Base-by-base conservation (phyloP, 2,888 invertebrate species). In the Eurytoma californica region DNA sequence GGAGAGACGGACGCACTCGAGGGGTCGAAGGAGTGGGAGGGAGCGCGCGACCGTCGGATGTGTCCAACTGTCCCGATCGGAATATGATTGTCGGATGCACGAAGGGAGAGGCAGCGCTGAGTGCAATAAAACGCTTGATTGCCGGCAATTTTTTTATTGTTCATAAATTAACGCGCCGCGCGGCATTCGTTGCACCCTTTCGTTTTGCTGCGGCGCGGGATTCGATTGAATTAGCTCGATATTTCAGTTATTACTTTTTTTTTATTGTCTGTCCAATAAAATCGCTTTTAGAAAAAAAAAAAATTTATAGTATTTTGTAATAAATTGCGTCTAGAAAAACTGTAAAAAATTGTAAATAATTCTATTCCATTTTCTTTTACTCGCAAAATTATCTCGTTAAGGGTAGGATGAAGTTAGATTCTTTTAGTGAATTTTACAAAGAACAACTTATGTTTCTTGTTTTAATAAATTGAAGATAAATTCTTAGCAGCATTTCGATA, bases 1-100 rank as follows among this genome's bases (percentile, higher is more conserved):
- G 79, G 53, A 53, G 30, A 69, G 68, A 63, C 60, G 55, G 47
- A 20, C 61, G 24, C 24, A 69, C 13, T 57, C 20, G 73, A 68
- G 63, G 39, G n/a, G 49, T 9, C 16, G 28, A n/a, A 16, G 39
- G 63, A 63, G 63, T 39, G 18, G 47, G 63, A 63, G 63, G 24
- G 18, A 20, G 61, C 4, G 5, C 18, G 30, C 14, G 13, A 55
- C 30, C 61, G 51, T 70, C 67, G 18, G 72, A 72, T 70, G 82
- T 82, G 82, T 83, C 82, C 83, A 81, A 84, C 82, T 85, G 83
- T 83, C 82, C 70, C 80, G 83, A 84, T 84, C 81, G 82, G 79
- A 80, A 83, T 84, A 83, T 65, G 70, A 79, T 79, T 79, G 75
- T 69, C 47, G 58, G 68, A 39, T 39, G 39, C 39, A 39, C 39